A percentile compares a stretch with the other conserved stretches of the same genome.
Evolutionary conservation across 2,888 invertebrate species (phyloP).

Genomic region (Melinopterus prodromus): DNA sequence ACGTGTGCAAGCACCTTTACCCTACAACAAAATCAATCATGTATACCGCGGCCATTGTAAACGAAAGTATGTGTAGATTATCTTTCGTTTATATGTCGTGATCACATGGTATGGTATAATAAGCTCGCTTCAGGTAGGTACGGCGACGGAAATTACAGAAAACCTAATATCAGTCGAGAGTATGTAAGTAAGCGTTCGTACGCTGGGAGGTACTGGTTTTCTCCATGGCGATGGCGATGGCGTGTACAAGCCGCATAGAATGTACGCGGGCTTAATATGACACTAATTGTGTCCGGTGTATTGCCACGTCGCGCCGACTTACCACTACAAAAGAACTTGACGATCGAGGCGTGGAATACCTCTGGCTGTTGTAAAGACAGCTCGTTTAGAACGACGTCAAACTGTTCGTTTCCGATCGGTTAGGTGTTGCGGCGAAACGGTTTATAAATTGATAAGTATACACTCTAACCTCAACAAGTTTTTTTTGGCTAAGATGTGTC

Average conservation of each 20-base stretch:
- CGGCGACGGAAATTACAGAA: not conserved
- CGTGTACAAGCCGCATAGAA: not conserved
- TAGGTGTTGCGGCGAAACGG: not conserved
- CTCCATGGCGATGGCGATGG: not conserved
- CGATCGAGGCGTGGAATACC: not conserved
- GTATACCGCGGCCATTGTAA: not conserved
- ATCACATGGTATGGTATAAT: conserved; percentile 4
- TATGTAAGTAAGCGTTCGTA: not conserved
- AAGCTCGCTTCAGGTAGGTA: not conserved
- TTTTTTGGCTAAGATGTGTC: too few species aligned
- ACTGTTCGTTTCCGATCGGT: not conserved
- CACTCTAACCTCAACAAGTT: too few species aligned
- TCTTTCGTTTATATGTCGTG: not conserved
- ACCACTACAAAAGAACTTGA: not conserved
- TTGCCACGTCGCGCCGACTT: conserved; percentile 4
- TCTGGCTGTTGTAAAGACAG: not conserved
- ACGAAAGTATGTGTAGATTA: not conserved
- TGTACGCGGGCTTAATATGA: not conserved
- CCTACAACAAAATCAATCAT: not conserved
- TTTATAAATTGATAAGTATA: not conserved
- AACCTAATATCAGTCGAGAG: not conserved
- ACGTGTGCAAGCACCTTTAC: not conserved
- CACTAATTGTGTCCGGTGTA: not conserved
- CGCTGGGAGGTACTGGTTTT: not conserved
- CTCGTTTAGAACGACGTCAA: not conserved